Evolutionary conservation across 2,797 vertebrate species (phyloP), one percentile per base, ranked within the genome.

Genomic region (Distichodus sexfasciatus): DNA sequence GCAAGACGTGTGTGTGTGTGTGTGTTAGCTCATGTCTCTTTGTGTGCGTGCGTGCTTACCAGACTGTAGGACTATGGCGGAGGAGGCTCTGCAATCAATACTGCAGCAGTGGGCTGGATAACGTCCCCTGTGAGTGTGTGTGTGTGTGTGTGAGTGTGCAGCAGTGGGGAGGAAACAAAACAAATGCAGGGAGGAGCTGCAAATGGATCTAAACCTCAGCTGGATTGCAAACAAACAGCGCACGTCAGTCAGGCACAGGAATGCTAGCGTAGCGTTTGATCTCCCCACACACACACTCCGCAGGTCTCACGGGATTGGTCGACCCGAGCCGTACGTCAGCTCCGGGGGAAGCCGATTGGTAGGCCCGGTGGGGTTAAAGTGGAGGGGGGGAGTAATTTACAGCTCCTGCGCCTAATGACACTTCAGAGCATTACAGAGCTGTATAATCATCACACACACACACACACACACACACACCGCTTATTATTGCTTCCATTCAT

Each of bases 61-160:
- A 84, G 71, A 62, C 38, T 58, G 57, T 61, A 54, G 60, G 36
- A 79, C 65, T 77, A 79, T 80, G 33, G 54, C 55, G 38, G 79
- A 75, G 80, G 77, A 83, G 81, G 83, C 79, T 46, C 38, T 85
- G 85, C 29, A 51, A 90, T 91, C 89, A 81, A 90, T 91, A 88
- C 87, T 86, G 81, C 79, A 85, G 85, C 87, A 86, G 84, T 83
- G 86, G 85, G 85, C 85, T 87, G 84, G 86, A 88, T 86, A 85
- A 87, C 86, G 81, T 89, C 84, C 86, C 88, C 85, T 78, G 72
- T 70, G 66, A 83, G 81, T 83, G 83, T 26, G 41, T 73, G 76
- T 76, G 76, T 80, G 68, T 67, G 71, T 69, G 53, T 71, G 48
- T 19, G 19, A 4, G 58, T 17, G 17, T 35, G 74, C 67, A 80